Evolutionary conservation across 2,113 vertebrate species (phyloP).

Genomic region (Cyanistes caeruleus): DNA sequence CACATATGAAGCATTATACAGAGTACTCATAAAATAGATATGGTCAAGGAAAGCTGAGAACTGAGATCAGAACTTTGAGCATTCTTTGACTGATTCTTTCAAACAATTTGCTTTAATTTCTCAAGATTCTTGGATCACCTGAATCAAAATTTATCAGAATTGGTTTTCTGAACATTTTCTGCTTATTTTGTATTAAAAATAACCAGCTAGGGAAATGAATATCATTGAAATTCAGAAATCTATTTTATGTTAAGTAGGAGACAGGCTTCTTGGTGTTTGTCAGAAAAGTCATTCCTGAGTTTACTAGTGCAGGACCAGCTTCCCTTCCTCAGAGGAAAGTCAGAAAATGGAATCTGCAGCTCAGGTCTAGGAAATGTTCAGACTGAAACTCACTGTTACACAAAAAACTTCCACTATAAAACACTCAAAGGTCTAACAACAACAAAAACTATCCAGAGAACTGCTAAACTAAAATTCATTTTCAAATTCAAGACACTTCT

Average conservation of each 20-base stretch:
- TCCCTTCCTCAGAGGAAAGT: not conserved
- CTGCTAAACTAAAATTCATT: not conserved
- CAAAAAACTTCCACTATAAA: not conserved
- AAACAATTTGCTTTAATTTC: not conserved
- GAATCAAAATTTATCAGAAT: not conserved
- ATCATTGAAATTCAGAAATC: not conserved
- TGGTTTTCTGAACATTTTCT: not conserved
- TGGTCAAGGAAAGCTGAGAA: not conserved
- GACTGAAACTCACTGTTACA: not conserved
- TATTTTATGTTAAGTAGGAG: not conserved
- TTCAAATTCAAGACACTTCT: conserved; percentile 21
- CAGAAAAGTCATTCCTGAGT: not conserved
- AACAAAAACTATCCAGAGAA: not conserved
- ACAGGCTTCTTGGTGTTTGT: not conserved
- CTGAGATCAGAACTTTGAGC: not conserved
- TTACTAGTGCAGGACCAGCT: not conserved
- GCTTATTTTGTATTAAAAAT: not conserved
- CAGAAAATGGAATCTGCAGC: not conserved
- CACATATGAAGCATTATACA: not conserved
- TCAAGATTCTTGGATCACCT: not conserved
- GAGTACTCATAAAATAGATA: not conserved
- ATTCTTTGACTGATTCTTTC: not conserved
- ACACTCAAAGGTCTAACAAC: not conserved
- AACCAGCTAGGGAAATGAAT: not conserved
- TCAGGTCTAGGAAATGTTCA: not conserved